Evolutionary conservation across 1,140 invertebrate genomes (phyloP), one percentile per base, ranked within the genome.

Genomic region (Potamilus streckersoni): DNA sequence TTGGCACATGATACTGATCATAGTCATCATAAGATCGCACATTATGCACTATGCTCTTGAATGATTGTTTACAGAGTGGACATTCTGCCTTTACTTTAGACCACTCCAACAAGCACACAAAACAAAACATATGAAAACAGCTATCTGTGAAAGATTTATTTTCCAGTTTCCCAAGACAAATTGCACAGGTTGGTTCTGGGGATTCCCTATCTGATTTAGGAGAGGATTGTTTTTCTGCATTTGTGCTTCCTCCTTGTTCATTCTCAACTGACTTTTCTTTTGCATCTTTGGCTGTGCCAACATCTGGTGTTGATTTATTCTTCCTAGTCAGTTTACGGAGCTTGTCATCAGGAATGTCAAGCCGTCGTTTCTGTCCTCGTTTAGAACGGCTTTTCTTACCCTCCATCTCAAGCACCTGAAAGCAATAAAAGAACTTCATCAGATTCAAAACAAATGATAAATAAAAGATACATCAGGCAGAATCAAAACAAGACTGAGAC

Each of bases 61-160:
- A 98, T 11, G 93, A 92, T 85, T 96, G 95, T 83, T 98, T 98
- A 90, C 97, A 98, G 0, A 98, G 90, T 8, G 97, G 97, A 90
- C 97, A 98, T 85, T 96, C 96, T 17, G 96, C 92, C 90, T 98
- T 97, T 14, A 97, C 94, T 91, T 97, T 97, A 58, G 96, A 97
- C 97, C 97, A 98, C 85, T 96, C 95, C 61, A 96, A 89, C 3
- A 98, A 91, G 87, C 97, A 98, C 74, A 93, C 93, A 82, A 97
- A 98, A 88, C 97, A 98, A 88, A 98, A 98, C 84, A 95, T 94
- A 89, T 98, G 97, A 80, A 96, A 93, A 87, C 97, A 98, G 57
- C 94, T 95, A 84, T 97, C 95, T 0, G 96, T 96, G 83, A 96
- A 97, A 16, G 95, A 97, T 85, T 95, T 97, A 83, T 97, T 96